Conservation (phyloP, 1,140 invertebrate genomes). For the Drosophila sp. region DNA sequence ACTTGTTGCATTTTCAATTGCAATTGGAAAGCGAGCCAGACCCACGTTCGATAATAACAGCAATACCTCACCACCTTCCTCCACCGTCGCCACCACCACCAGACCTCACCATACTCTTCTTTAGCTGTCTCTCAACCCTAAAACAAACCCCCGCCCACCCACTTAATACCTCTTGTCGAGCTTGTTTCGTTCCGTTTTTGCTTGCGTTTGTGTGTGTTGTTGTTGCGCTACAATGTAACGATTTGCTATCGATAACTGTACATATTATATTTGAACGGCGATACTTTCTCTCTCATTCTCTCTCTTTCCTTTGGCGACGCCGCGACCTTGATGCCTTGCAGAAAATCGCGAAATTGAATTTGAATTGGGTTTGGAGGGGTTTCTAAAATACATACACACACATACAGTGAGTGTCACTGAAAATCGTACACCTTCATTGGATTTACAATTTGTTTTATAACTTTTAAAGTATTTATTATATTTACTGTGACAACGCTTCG, state of each 20-base stretch:
- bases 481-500: too few species aligned
- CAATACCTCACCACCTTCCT: neutral
- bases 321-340: constrained; percentile 61
- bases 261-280: constrained; percentile 28
- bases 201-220: constrained; percentile 26
- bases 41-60: constrained; percentile 3
- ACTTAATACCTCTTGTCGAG: neutral
- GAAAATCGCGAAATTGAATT: constrained; percentile 30
- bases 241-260: constrained; percentile 41
- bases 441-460: too few species aligned
- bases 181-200: neutral
- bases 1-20: constrained; percentile 68
- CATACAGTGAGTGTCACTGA: constrained; percentile 4
- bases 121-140: constrained; percentile 7
- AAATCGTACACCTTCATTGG: too few species aligned
- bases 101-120: neutral
- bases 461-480: too few species aligned
- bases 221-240: constrained; percentile 55
- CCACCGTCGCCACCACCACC: neutral
- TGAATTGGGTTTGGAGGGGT: neutral
- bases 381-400: constrained; percentile 10
- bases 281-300: neutral
- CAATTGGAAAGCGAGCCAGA: constrained; percentile 29
- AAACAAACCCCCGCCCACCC: neutral
- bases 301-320: constrained; percentile 15